Evolutionary conservation across 53 echinoderm and acorn worm genomes (phyloP).

Genomic region (Pentamera pediparva): DNA sequence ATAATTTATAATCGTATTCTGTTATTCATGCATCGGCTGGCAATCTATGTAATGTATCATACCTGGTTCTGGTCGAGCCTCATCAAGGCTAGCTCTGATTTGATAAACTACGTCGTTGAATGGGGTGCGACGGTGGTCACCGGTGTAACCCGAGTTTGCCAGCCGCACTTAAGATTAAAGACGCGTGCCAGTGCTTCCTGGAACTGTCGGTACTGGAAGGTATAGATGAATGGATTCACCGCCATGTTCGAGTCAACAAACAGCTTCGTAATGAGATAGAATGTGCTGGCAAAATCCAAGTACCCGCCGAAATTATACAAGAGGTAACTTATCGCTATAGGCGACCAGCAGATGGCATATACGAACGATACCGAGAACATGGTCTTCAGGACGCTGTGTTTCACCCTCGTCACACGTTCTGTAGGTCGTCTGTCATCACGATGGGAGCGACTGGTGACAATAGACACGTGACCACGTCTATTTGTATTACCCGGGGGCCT

Average conservation of each 20-base stretch:
- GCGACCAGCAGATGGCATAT: slow-evolving; percentile 81
- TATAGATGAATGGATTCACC: slow-evolving; percentile 85
- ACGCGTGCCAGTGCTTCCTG: slow-evolving; percentile 52
- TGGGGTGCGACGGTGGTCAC: no score
- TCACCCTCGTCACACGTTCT: slow-evolving; percentile 49
- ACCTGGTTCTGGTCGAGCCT: no score
- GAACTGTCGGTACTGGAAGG: slow-evolving; percentile 89
- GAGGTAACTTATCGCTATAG: slow-evolving; percentile 71
- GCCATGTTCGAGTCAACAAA: slow-evolving; percentile 76
- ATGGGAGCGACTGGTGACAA: background rate
- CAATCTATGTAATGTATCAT: no score
- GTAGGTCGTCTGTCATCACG: no score
- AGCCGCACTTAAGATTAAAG: slow-evolving; percentile 30
- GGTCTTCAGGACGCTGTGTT: slow-evolving; percentile 71
- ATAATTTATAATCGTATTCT: no score
- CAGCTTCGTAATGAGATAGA: slow-evolving; percentile 67
- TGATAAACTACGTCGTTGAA: no score
- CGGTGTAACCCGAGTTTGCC: slow-evolving; percentile 12
- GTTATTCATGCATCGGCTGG: no score
- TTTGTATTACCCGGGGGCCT: background rate
- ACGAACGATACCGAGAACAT: slow-evolving; percentile 63
- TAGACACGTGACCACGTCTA: background rate
- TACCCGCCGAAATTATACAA: slow-evolving; percentile 70
- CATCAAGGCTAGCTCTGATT: no score
- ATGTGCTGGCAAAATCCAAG: slow-evolving; percentile 59